Evolutionary conservation across 2,797 vertebrate genomes (phyloP).

Genomic region (Gobio occitaniae): DNA sequence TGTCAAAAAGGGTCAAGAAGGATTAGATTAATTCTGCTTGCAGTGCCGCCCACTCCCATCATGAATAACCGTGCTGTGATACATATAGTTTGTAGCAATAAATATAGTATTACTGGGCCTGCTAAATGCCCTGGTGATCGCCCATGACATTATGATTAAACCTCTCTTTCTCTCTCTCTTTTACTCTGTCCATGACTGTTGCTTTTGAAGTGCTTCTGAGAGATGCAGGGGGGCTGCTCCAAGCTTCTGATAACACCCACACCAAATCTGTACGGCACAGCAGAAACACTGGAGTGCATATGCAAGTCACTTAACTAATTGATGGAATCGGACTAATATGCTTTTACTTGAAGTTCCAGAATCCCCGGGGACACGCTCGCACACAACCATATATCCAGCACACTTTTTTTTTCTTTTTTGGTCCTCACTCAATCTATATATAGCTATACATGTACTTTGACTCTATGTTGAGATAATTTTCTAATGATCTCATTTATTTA

Average conservation of each 20-base stretch:
- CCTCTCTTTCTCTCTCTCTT: not conserved
- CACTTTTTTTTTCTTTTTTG: not conserved
- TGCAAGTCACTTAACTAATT: constrained; percentile 30
- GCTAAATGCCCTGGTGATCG: constrained; percentile 17
- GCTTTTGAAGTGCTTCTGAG: constrained; percentile 13
- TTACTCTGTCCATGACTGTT: not conserved
- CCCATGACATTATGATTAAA: constrained; percentile 5
- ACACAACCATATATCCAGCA: not conserved
- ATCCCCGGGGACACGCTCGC: not conserved
- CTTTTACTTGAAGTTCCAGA: not conserved
- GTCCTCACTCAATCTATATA: not conserved
- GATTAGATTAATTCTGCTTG: constrained; percentile 14
- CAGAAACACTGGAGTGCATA: constrained; percentile 9
- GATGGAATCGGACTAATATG: constrained; percentile 43
- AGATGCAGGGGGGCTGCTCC: not conserved
- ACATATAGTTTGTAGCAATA: constrained; percentile 43
- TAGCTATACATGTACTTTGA: constrained; percentile 1
- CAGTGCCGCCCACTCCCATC: not conserved
- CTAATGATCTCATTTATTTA: constrained; percentile 2
- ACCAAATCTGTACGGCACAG: constrained; percentile 19
- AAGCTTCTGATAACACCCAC: constrained; percentile 33
- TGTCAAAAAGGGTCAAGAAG: constrained; percentile 21
- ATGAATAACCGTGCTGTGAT: constrained; percentile 30
- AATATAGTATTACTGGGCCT: constrained; percentile 39
- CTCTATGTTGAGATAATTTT: constrained; percentile 14